phyloP scores from a whole-genome alignment of 2,888 invertebrate genomes.

The Drosophila atripex region DNA sequence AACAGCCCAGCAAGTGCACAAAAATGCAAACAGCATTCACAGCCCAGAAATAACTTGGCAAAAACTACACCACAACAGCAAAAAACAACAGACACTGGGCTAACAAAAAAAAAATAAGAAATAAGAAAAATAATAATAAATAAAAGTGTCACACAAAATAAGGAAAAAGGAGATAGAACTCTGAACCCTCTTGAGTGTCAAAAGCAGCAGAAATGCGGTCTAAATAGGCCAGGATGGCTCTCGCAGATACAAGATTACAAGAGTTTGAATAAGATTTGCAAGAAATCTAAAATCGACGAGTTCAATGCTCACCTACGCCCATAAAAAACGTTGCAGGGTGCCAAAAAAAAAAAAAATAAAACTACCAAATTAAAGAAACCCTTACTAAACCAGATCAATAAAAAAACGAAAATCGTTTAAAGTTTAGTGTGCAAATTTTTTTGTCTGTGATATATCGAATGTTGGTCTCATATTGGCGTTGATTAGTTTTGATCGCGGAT shows the following conservation, averaged over 20 bases:
- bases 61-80: slow-evolving; percentile 4
- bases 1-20: slow-evolving; percentile 33
- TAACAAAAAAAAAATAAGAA: slow-evolving; percentile 22
- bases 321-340: slow-evolving; percentile 68
- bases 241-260: not conserved
- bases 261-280: not conserved
- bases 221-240: slow-evolving; percentile 59
- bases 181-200: slow-evolving; percentile 9
- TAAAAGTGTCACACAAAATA: slow-evolving; percentile 64
- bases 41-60: slow-evolving; percentile 35
- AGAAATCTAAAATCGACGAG: not conserved
- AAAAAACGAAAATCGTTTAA: slow-evolving; percentile 30
- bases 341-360: slow-evolving; percentile 22
- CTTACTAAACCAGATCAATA: slow-evolving; percentile 26
- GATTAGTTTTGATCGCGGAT: slow-evolving; percentile 32
- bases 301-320: slow-evolving; percentile 47
- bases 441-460: slow-evolving; percentile 39
- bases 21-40: slow-evolving; percentile 41
- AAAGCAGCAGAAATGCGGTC: slow-evolving; percentile 37
- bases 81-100: not conserved
- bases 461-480: slow-evolving; percentile 35
- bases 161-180: slow-evolving; percentile 55
- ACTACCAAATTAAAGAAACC: slow-evolving; percentile 8
- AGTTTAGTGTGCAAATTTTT: slow-evolving; percentile 43
- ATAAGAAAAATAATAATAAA: slow-evolving; percentile 49